These are phyloP conservation scores for Trimorus sp. DNA, from an alignment of 2,888 invertebrate genomes.

Conservation along the genomic window DNA sequence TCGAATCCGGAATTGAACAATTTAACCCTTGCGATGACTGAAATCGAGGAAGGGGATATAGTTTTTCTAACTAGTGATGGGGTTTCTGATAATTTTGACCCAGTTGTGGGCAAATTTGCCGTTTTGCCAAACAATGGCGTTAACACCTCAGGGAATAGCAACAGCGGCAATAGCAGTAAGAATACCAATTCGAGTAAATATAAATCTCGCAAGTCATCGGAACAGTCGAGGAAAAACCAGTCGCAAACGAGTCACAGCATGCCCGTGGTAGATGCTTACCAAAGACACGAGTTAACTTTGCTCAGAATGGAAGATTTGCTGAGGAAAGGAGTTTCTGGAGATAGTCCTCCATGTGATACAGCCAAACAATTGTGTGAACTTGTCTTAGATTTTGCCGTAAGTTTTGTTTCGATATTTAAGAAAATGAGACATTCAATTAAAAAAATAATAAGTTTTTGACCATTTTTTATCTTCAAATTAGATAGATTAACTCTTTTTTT, in stretches of 20 bases:
- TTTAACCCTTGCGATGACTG: constrained; percentile 91
- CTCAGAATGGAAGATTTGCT: constrained; percentile 89
- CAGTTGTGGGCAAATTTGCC: constrained; percentile 94
- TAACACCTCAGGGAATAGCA: constrained; percentile 50
- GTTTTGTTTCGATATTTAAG: constrained; percentile 65
- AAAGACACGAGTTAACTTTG: constrained; percentile 89
- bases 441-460: no score
- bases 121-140: constrained; percentile 79
- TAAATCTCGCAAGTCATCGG: constrained; percentile 73
- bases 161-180: constrained; percentile 44
- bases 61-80: constrained; percentile 95
- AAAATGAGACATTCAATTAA: neutral
- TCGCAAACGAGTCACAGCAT: constrained; percentile 77
- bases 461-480: no score
- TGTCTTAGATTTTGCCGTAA: constrained; percentile 89
- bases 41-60: constrained; percentile 90
- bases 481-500: no score
- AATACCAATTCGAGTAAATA: constrained; percentile 67
- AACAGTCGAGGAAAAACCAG: constrained; percentile 69
- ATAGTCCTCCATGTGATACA: constrained; percentile 84
- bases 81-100: constrained; percentile 95
- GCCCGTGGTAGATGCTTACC: constrained; percentile 88
- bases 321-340: constrained; percentile 86
- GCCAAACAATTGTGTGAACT: constrained; percentile 87
- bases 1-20: constrained; percentile 92